These are phyloP conservation scores for Microtus ochrogaster DNA, from an alignment of 2,113 vertebrate genomes.

Conservation along the genomic window DNA sequence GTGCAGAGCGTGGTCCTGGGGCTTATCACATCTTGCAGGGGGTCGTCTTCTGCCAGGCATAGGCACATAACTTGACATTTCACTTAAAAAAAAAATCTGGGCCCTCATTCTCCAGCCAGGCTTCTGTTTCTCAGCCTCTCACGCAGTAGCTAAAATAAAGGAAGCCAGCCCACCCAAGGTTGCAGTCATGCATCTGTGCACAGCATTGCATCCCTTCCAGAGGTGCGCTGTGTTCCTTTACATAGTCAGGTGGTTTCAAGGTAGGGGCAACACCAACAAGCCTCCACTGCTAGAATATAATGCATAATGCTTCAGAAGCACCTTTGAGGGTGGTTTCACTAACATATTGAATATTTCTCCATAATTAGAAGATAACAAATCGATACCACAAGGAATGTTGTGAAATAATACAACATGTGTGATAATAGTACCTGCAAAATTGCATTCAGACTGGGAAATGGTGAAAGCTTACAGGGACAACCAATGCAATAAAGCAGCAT, in stretches of 20 bases:
- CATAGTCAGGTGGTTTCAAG: slow-evolving; percentile 33
- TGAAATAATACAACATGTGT: slow-evolving; percentile 11
- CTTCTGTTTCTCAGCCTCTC: slow-evolving; percentile 66
- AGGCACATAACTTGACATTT: slow-evolving; percentile 81
- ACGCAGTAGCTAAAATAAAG: slow-evolving; percentile 63
- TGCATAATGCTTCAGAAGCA: background rate
- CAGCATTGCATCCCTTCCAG: slow-evolving; percentile 29
- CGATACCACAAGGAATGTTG: background rate
- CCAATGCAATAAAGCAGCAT: background rate
- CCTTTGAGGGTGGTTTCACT: background rate
- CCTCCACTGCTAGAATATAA: background rate
- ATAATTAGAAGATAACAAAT: slow-evolving; percentile 56
- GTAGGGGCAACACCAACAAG: slow-evolving; percentile 32
- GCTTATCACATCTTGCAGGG: slow-evolving; percentile 73
- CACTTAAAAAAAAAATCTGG: slow-evolving; percentile 54
- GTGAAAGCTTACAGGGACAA: background rate
- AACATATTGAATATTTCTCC: slow-evolving; percentile 27
- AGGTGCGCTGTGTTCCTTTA: background rate
- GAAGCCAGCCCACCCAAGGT: slow-evolving; percentile 41
- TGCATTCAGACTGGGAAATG: background rate
- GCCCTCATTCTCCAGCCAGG: slow-evolving; percentile 56
- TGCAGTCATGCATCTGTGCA: slow-evolving; percentile 57
- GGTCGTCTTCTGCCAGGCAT: slow-evolving; percentile 64
- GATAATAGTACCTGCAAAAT: background rate
- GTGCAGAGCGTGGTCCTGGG: slow-evolving; percentile 59